These are phyloP conservation scores for Poecilia latipinna DNA, from an alignment of 2,113 vertebrate species.

Conservation along the genomic window DNA sequence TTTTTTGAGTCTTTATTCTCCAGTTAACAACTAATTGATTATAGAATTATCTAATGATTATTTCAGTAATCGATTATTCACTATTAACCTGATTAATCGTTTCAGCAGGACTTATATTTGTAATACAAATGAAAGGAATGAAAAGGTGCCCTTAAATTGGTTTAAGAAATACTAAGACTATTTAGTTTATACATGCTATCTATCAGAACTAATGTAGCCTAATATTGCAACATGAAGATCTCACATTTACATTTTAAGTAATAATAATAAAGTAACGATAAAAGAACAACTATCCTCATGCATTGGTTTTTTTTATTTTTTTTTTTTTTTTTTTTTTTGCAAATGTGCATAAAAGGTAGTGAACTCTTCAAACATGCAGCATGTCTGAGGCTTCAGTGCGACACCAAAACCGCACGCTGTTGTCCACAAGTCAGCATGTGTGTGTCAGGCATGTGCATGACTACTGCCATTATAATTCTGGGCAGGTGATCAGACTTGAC, in stretches of 20 bases:
- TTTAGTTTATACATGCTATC: neutral
- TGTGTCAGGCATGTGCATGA: slow-evolving; percentile 63
- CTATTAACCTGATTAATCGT: no score
- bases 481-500: slow-evolving; percentile 82
- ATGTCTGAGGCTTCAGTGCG: neutral
- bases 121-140: neutral
- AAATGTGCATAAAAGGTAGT: neutral
- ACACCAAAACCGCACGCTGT: slow-evolving; percentile 6
- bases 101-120: neutral
- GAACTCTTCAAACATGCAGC: neutral
- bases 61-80: no score
- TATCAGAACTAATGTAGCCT: neutral
- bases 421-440: slow-evolving; percentile 45
- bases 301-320: no score
- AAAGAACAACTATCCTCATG: neutral
- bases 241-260: no score
- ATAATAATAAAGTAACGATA: no score
- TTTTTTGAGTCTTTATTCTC: no score
- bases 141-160: neutral
- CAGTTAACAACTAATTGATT: no score
- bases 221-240: neutral
- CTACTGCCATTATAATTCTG: slow-evolving; percentile 80
- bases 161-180: neutral
- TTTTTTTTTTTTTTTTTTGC: no score
- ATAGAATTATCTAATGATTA: no score